phyloP scores from a whole-genome alignment of 2,113 vertebrate species.

The Phrynocephalus versicolor region DNA sequence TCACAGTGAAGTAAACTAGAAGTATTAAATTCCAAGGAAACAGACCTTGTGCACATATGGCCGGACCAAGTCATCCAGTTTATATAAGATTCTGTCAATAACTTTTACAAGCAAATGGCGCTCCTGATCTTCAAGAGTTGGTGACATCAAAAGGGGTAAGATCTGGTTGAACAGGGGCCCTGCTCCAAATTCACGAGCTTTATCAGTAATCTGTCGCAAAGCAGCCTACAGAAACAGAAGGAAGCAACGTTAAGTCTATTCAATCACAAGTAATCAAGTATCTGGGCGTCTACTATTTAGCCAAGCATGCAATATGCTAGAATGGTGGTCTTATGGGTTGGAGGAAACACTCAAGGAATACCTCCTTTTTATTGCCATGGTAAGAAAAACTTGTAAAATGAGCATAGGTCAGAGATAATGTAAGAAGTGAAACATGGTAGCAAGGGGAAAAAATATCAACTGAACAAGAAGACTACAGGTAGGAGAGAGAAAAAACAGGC shows the following conservation, averaged over 20 bases:
- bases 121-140: conserved; percentile 97
- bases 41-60: conserved; percentile 97
- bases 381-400: background rate
- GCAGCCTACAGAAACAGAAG: conserved; percentile 81
- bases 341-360: background rate
- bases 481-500: background rate
- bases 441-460: background rate
- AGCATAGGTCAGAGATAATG: background rate
- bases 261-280: too few species aligned
- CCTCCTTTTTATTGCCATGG: background rate
- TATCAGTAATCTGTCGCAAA: conserved; percentile 95
- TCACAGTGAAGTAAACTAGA: background rate
- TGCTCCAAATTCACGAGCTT: conserved; percentile 96
- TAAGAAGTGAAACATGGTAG: background rate
- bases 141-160: conserved; percentile 95
- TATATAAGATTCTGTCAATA: conserved; percentile 97
- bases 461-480: background rate
- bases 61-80: conserved; percentile 95
- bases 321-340: background rate
- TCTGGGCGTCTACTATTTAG: background rate
- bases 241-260: background rate
- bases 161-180: conserved; percentile 98
- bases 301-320: background rate
- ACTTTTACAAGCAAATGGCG: conserved; percentile 98
- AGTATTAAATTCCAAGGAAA: background rate